Conservation (phyloP, 1,140 invertebrate species). For the Anadara kagoshimensis region DNA sequence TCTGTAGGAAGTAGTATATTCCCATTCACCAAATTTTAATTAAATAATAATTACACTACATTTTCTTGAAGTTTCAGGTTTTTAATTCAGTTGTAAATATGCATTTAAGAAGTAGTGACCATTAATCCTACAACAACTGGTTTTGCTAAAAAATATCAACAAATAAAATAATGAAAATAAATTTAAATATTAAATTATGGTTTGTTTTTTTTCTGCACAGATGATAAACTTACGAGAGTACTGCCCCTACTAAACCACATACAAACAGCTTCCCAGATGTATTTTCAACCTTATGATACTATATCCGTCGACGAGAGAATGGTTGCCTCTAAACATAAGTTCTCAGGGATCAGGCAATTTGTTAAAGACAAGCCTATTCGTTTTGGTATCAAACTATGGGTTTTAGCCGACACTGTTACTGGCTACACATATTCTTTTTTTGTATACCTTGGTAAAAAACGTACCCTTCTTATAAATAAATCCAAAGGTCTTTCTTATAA, state of each 20-base stretch:
- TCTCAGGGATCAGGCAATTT: constrained; percentile 3
- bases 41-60: too few species aligned
- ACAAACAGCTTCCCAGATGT: neutral
- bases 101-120: too few species aligned
- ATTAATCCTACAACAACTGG: too few species aligned
- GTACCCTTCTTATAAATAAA: neutral
- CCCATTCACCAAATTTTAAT: too few species aligned
- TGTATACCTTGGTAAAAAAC: constrained; percentile 1
- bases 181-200: too few species aligned
- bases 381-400: constrained; percentile 15
- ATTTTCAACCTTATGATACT: too few species aligned
- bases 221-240: constrained; percentile 11
- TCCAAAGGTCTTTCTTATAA: neutral
- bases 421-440: constrained; percentile 7
- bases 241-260: neutral
- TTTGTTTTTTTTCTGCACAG: too few species aligned
- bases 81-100: too few species aligned
- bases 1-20: too few species aligned
- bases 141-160: too few species aligned
- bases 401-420: constrained; percentile 8
- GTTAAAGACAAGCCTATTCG: constrained; percentile 12
- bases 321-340: constrained; percentile 11
- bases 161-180: too few species aligned
- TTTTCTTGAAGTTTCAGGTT: too few species aligned
- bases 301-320: constrained; percentile 15